Evolutionary conservation across 2,113 vertebrate genomes (phyloP).

Genomic region (Charadrius vociferus): DNA sequence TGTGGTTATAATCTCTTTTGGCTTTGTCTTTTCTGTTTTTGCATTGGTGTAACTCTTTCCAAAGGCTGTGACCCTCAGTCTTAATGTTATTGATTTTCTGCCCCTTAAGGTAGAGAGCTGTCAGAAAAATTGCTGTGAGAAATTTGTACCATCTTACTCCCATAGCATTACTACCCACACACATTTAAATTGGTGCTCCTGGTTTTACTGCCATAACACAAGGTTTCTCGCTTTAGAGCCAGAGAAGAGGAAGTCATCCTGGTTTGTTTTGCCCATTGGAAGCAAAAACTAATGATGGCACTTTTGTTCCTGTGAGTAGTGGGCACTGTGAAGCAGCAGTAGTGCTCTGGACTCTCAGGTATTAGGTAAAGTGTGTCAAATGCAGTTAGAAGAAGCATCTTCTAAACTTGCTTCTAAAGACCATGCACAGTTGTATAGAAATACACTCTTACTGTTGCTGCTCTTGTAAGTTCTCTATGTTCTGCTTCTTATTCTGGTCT

Average conservation of each 20-base stretch:
- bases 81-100: slow-evolving; percentile 35
- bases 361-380: not conserved
- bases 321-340: not conserved
- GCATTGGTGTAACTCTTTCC: slow-evolving; percentile 18
- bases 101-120: not conserved
- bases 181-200: not conserved
- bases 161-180: not conserved
- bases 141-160: not conserved
- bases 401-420: not conserved
- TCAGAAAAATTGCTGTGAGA: not conserved
- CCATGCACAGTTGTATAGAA: not conserved
- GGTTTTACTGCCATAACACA: not conserved
- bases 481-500: not conserved
- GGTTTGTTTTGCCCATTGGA: not conserved
- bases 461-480: not conserved
- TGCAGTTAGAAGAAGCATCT: not conserved
- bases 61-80: slow-evolving; percentile 5
- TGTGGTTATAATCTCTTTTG: not conserved
- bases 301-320: not conserved
- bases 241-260: not conserved
- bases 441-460: not conserved
- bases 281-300: not conserved
- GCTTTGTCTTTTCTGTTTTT: slow-evolving; percentile 19
- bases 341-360: not conserved
- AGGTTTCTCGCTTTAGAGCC: not conserved